These are phyloP conservation scores for Notarius quadriscutis DNA, from an alignment of 2,113 vertebrate species.

Conservation along the genomic window DNA sequence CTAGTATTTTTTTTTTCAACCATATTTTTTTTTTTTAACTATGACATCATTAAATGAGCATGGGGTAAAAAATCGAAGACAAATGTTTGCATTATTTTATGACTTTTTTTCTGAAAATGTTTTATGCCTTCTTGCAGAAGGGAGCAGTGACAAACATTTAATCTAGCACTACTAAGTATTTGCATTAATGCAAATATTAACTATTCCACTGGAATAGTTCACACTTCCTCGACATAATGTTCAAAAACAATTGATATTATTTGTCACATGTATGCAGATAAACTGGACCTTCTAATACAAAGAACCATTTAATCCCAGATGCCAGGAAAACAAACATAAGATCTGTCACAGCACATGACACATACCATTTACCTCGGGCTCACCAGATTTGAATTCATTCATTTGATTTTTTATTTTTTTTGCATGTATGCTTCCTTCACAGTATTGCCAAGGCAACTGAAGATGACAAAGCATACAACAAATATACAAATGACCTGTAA, in stretches of 20 bases:
- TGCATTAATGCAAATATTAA: background rate
- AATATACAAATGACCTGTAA: constrained; percentile 12
- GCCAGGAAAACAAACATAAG: background rate
- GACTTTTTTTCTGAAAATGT: background rate
- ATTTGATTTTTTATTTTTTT: background rate
- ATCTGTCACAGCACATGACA: background rate
- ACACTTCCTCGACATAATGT: background rate
- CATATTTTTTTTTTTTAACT: background rate
- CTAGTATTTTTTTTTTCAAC: background rate
- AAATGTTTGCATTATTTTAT: background rate
- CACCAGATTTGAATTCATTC: background rate
- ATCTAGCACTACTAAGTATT: background rate
- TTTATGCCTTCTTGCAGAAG: background rate
- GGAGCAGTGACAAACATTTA: background rate
- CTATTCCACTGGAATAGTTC: background rate
- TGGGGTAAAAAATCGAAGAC: background rate
- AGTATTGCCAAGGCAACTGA: background rate
- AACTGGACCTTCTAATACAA: background rate
- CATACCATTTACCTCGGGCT: background rate
- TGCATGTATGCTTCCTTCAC: background rate
- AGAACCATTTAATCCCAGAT: background rate
- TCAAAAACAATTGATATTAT: background rate
- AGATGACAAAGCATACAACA: background rate
- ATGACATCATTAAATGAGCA: background rate
- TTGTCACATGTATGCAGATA: too few species aligned